phyloP scores from a whole-genome alignment of 2,797 vertebrate genomes.

The Enteromius unitaeniatus region DNA sequence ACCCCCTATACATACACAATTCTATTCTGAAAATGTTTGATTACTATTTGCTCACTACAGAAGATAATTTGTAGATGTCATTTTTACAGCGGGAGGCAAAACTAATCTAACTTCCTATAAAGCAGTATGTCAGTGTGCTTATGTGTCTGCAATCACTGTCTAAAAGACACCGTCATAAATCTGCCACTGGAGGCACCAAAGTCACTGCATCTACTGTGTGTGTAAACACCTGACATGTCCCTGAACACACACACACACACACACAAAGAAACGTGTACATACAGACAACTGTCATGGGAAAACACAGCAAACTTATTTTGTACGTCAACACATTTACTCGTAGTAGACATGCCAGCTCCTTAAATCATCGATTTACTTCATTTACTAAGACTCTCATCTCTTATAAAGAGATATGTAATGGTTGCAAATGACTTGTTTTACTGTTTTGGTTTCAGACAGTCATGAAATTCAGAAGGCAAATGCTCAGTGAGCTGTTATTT shows the following conservation, averaged over 20 bases:
- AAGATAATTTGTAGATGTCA: not conserved
- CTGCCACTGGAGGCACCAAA: conserved; percentile 66
- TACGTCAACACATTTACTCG: conserved; percentile 4
- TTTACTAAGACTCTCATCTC: not conserved
- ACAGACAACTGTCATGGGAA: not conserved
- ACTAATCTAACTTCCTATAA: conserved; percentile 18
- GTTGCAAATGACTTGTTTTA: not conserved
- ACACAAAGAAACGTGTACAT: not conserved
- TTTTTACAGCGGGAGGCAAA: conserved; percentile 43
- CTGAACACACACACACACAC: not conserved
- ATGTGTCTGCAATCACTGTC: conserved; percentile 40
- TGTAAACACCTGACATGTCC: conserved; percentile 53
- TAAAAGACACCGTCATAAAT: conserved; percentile 61
- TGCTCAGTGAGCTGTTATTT: not conserved
- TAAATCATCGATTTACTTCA: not conserved
- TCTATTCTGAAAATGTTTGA: conserved; percentile 11
- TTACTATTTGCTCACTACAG: not conserved
- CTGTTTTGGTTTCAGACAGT: not conserved
- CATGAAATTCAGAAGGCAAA: not conserved
- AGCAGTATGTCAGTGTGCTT: conserved; percentile 31
- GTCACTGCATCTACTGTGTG: conserved; percentile 50
- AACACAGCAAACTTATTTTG: not conserved
- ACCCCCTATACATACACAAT: not conserved
- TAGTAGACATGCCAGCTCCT: not conserved
- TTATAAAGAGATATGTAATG: not conserved